Evolutionary conservation across 2,797 vertebrate genomes (phyloP).

Genomic region (Peromyscus eremicus): DNA sequence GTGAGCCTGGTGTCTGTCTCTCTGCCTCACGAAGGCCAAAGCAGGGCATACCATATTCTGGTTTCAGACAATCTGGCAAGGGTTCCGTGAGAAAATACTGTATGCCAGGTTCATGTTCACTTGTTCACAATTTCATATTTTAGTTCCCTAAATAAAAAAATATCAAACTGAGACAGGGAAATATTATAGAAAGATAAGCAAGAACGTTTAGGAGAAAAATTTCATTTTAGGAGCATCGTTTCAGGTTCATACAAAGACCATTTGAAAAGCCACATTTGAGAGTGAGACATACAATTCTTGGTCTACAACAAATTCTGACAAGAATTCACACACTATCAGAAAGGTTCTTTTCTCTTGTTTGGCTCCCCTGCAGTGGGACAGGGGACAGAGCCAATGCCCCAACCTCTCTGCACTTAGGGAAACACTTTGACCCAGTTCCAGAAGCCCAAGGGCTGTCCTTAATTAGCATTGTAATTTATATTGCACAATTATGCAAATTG

Average conservation of each 20-base stretch:
- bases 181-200: conserved; percentile 37
- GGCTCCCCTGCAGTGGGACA: conserved; percentile 75
- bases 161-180: neutral
- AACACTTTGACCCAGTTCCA: conserved; percentile 83
- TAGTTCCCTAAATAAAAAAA: neutral
- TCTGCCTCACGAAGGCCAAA: neutral
- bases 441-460: conserved; percentile 83
- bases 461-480: conserved; percentile 86
- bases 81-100: conserved; percentile 55
- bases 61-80: conserved; percentile 64
- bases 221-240: conserved; percentile 8
- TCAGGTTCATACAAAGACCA: conserved; percentile 61
- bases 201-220: conserved; percentile 29
- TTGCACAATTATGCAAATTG: conserved; percentile 86
- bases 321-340: conserved; percentile 81
- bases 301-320: conserved; percentile 81
- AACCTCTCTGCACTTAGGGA: conserved; percentile 72
- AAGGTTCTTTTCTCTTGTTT: conserved; percentile 72
- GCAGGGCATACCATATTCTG: neutral
- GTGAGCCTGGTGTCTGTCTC: neutral
- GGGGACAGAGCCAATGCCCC: conserved; percentile 77
- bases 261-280: conserved; percentile 76
- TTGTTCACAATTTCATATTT: conserved; percentile 11
- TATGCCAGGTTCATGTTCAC: conserved; percentile 56
- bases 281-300: conserved; percentile 77